Evolutionary conservation across 2,888 invertebrate genomes (phyloP), one percentile per base, ranked within the genome.

Genomic region (Agonopterix arenella): DNA sequence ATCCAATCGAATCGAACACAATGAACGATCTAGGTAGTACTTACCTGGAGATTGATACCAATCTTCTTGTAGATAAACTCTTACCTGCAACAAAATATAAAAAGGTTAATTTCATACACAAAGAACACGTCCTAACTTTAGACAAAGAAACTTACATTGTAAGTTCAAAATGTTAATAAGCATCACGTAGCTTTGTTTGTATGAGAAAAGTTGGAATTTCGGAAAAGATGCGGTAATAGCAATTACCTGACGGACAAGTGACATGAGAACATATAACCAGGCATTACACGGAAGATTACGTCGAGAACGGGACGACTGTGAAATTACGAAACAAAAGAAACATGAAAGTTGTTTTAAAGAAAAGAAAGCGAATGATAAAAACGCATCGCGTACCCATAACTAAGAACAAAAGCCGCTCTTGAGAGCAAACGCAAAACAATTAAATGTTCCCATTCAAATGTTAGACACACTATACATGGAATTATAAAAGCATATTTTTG

Each of bases 251-350:
- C 56, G 38, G 28, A 28, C 28, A 52, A 52, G 70, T 75, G 76
- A 80, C 80, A 84, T 75, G 77, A 71, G 74, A 77, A 64, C 70
- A 67, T 59, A 72, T 64, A 72, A 62, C 63, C 66, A 64, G 66
- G 61, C 69, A 80, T 80, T 73, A 78, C 70, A 80, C 65, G 74
- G 66, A 65, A 75, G 69, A 79, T 83, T 84, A 82, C 79, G 77
- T 75, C 58, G 58, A 58, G 60, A 60, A 70, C 70, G 72, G 68
- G 73, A 70, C 68, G 69, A 71, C 66, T 68, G 73, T 64, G 68
- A 72, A 78, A 80, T 85, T 81, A 82, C 80, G 83, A 82, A 78
- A 88, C 81, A 78, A 79, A 75, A 71, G 71, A 73, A 62, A 66
- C 77, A 81, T 70, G 84, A 86, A 85, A 86, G 81, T 76, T 70